A percentile compares a stretch with the other conserved stretches of the same genome.
Conservation (phyloP, 2,888 invertebrate species). For the Pollenia labialis region DNA sequence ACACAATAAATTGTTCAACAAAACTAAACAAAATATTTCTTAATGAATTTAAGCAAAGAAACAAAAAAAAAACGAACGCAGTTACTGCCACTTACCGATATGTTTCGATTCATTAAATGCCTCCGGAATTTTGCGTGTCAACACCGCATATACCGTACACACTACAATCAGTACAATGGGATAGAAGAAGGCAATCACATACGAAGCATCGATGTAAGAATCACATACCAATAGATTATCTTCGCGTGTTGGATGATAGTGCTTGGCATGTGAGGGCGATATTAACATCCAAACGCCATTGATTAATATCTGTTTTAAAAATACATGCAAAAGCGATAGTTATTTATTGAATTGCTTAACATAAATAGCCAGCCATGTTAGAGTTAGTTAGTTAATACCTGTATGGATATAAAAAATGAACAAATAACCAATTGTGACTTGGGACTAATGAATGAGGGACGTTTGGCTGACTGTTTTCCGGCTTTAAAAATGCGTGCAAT, state of each 20-base stretch:
- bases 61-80: not conserved
- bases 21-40: conserved; percentile 28
- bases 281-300: conserved; percentile 97
- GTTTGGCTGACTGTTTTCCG: conserved; percentile 96
- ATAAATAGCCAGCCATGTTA: not conserved
- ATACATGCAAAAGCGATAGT: not conserved
- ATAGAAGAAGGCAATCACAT: conserved; percentile 97
- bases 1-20: conserved; percentile 13
- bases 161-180: conserved; percentile 95
- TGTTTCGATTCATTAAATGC: conserved; percentile 99
- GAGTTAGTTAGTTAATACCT: conserved; percentile 86
- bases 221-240: conserved; percentile 97
- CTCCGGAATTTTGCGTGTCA: conserved; percentile 98
- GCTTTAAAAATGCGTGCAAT: conserved; percentile 98
- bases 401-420: conserved; percentile 92
- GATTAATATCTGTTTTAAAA: conserved; percentile 88
- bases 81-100: conserved; percentile 88
- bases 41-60: not conserved
- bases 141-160: conserved; percentile 97
- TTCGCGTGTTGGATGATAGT: conserved; percentile 95
- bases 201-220: conserved; percentile 95
- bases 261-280: conserved; percentile 94
- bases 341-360: not conserved
- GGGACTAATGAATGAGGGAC: conserved; percentile 96
- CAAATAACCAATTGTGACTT: conserved; percentile 96